Evolutionary conservation across 1,140 invertebrate genomes (phyloP).

Genomic region (Pachypsylla venusta): DNA sequence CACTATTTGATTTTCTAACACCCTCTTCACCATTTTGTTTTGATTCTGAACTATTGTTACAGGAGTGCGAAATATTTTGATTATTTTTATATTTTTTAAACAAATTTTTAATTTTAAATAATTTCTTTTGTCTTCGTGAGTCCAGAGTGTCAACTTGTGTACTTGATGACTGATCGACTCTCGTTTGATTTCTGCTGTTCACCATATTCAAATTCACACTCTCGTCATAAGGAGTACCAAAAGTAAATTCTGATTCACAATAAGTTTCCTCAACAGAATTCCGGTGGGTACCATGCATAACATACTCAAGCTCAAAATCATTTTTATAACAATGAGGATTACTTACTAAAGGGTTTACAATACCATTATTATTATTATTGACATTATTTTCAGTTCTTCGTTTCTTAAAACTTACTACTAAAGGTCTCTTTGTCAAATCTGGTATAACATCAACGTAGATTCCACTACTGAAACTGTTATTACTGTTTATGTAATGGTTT

Average conservation of each 20-base stretch:
- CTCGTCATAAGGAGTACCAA: background rate
- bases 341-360: background rate
- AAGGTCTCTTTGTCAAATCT: background rate
- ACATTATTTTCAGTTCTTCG: background rate
- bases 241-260: background rate
- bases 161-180: background rate
- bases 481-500: conserved; percentile 4
- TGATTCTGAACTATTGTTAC: background rate
- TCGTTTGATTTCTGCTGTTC: background rate
- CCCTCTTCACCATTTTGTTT: background rate
- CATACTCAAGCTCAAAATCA: background rate
- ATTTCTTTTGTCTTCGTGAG: background rate
- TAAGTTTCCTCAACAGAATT: background rate
- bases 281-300: background rate
- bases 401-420: background rate
- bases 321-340: background rate
- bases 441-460: conserved; percentile 4
- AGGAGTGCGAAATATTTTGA: background rate
- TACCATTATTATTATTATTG: background rate
- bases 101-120: background rate
- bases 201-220: background rate
- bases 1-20: conserved; percentile 6
- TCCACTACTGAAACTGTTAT: background rate
- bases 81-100: background rate
- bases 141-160: background rate